These are phyloP conservation scores for Chrysomela aeneicollis DNA, from an alignment of 2,888 invertebrate species.

Conservation along the genomic window DNA sequence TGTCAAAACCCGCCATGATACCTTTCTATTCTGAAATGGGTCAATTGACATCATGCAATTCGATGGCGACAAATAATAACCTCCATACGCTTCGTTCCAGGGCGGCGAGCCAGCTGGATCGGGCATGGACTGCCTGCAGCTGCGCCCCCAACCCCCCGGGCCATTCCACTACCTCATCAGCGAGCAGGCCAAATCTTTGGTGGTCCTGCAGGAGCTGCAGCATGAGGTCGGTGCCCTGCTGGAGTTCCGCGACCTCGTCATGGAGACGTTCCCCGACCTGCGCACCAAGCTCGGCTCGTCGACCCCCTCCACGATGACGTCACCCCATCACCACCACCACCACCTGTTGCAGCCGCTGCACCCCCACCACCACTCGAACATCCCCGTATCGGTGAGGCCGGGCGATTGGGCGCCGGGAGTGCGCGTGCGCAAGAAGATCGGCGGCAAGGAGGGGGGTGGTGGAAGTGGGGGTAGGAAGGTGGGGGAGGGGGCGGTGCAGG, in stretches of 20 bases:
- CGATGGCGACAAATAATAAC: no score
- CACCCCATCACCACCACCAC: conserved; percentile 53
- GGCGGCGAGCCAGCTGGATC: conserved; percentile 64
- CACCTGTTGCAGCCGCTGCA: conserved; percentile 31
- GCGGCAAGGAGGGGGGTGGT: conserved; percentile 51
- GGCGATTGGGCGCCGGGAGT: conserved; percentile 84
- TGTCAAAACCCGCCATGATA: no score
- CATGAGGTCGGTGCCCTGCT: conserved; percentile 91
- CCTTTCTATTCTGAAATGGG: no score
- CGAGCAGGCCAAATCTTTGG: conserved; percentile 89
- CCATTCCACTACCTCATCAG: conserved; percentile 84
- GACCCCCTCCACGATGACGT: conserved; percentile 61
- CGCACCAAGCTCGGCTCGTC: conserved; percentile 83
- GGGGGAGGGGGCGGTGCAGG: conserved; percentile 72
- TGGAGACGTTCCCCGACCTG: conserved; percentile 92
- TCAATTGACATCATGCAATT: no score
- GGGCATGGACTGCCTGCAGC: conserved; percentile 84
- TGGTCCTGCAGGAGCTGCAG: conserved; percentile 88
- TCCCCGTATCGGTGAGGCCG: conserved; percentile 62
- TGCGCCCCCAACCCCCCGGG: conserved; percentile 67
- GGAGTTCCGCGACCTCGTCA: conserved; percentile 92
- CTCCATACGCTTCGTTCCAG: conserved; percentile 41
- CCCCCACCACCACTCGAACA: conserved; percentile 60
- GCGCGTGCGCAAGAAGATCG: conserved; percentile 68
- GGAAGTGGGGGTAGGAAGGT: conserved; percentile 57